These are phyloP conservation scores for Aphidius gifuensis DNA, from an alignment of 1,140 invertebrate species.

Conservation along the genomic window DNA sequence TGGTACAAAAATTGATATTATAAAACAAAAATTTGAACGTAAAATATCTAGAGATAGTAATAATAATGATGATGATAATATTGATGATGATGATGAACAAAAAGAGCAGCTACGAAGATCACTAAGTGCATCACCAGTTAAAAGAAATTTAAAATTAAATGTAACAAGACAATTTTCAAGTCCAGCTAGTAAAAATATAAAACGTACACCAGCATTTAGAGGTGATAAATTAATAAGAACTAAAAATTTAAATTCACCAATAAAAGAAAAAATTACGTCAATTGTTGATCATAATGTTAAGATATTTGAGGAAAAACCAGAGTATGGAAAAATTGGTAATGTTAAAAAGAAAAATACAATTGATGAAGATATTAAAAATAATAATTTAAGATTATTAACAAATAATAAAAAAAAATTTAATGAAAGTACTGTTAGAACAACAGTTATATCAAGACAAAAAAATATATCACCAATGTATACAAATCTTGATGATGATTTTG, in stretches of 20 bases:
- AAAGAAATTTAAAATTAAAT: constrained; percentile 30
- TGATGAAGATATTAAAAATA: constrained; percentile 40
- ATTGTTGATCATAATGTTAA: constrained; percentile 30
- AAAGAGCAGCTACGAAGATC: constrained; percentile 23
- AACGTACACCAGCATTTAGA: constrained; percentile 61
- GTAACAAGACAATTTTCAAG: constrained; percentile 57
- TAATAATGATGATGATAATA: constrained; percentile 1
- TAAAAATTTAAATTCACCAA: constrained; percentile 36
- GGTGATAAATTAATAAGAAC: constrained; percentile 52
- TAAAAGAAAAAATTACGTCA: constrained; percentile 28
- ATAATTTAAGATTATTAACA: constrained; percentile 39
- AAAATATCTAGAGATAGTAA: too few relatives aligned
- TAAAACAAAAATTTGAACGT: constrained; percentile 30
- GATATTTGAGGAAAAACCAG: constrained; percentile 31
- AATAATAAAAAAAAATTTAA: constrained; percentile 37
- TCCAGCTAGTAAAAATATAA: constrained; percentile 56
- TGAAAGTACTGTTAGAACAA: constrained; percentile 34
- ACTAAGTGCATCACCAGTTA: constrained; percentile 27
- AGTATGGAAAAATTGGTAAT: constrained; percentile 51
- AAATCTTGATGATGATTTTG: constrained; percentile 44
- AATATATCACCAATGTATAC: constrained; percentile 36
- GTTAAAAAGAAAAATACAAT: constrained; percentile 47
- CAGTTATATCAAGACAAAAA: constrained; percentile 29
- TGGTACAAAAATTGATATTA: constrained; percentile 25
- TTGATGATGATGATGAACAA: neutral